These are phyloP conservation scores for Sipunculus nudus DNA, from an alignment of 2,888 invertebrate genomes.

Conservation along the genomic window DNA sequence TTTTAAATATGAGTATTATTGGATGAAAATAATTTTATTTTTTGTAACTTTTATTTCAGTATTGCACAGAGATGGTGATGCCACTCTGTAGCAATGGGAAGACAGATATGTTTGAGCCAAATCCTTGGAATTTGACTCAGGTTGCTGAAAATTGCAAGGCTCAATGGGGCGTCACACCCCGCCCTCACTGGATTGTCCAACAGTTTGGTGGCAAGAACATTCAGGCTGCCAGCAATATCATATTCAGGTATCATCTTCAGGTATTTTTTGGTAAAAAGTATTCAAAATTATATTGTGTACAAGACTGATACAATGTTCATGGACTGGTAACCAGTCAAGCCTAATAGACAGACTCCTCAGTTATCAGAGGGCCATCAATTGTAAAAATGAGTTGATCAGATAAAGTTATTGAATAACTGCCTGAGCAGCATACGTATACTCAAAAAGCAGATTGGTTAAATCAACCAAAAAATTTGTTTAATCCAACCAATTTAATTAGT, in stretches of 20 bases:
- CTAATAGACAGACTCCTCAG: no score
- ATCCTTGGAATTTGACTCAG: slow-evolving; percentile 73
- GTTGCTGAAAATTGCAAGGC: slow-evolving; percentile 77
- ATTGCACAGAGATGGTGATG: slow-evolving; percentile 97
- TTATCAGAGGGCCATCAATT: no score
- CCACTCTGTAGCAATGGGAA: slow-evolving; percentile 84
- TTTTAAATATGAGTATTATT: neutral
- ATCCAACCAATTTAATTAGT: no score
- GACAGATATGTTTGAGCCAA: slow-evolving; percentile 84
- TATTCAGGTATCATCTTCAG: slow-evolving; percentile 68
- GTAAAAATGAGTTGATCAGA: no score
- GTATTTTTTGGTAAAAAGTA: no score
- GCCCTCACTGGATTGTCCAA: slow-evolving; percentile 74
- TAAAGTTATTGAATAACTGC: no score
- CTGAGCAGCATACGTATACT: no score
- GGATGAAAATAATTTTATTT: neutral
- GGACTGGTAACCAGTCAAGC: no score
- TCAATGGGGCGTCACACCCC: slow-evolving; percentile 77
- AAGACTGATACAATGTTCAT: no score
- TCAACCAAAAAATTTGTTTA: no score
- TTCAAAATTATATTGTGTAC: neutral
- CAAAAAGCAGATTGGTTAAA: no score
- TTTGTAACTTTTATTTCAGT: slow-evolving; percentile 71
- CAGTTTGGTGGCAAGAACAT: slow-evolving; percentile 85
- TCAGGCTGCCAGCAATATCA: slow-evolving; percentile 72